A percentile compares a stretch with the other conserved stretches of the same genome.
Evolutionary conservation across 2,888 invertebrate species (phyloP).

Genomic region (Malthinus seriepunctatus): DNA sequence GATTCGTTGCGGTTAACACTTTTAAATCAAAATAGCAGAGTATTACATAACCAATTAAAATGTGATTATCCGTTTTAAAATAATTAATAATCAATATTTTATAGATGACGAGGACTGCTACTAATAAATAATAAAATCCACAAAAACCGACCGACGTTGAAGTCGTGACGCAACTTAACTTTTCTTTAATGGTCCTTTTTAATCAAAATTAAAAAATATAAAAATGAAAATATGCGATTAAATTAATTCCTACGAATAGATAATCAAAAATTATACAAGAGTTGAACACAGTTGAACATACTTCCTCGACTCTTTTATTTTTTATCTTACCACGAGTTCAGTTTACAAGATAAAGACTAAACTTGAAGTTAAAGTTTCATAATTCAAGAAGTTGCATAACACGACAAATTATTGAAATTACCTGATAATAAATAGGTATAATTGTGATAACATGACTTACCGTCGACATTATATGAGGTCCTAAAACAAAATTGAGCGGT

Average conservation of each 20-base stretch:
- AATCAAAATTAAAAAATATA: not conserved
- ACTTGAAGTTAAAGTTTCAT: not conserved
- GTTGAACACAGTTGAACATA: not conserved
- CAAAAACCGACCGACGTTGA: too few species aligned
- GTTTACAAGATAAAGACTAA: conserved; percentile 1
- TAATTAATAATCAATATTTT: too few species aligned
- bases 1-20: too few species aligned
- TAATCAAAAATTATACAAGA: not conserved
- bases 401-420: not conserved
- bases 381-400: conserved; percentile 4
- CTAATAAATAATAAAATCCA: too few species aligned
- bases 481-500: conserved; percentile 42
- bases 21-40: too few species aligned
- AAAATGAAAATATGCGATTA: not conserved
- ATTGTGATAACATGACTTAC: conserved; percentile 31
- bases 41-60: too few species aligned
- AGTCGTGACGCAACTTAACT: too few species aligned
- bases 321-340: not conserved
- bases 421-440: not conserved
- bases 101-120: too few species aligned
- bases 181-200: too few species aligned
- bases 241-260: not conserved
- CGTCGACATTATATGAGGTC: conserved; percentile 35
- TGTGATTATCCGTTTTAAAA: too few species aligned
- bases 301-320: not conserved